A percentile compares a stretch with the other conserved stretches of the same genome.
phyloP scores from a whole-genome alignment of 2,888 invertebrate species.

The Drosophila kanekoi region DNA sequence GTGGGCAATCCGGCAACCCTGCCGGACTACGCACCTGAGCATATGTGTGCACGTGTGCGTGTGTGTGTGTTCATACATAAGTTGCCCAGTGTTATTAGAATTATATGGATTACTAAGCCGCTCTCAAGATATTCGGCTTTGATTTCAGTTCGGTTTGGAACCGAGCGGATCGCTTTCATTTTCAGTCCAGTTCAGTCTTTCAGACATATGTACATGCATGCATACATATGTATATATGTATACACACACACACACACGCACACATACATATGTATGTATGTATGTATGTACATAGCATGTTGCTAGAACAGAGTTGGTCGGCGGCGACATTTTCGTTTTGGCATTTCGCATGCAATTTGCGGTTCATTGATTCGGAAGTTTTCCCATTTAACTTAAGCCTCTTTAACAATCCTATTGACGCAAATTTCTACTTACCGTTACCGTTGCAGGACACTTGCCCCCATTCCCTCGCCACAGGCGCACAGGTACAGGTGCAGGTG shows the following conservation, averaged over 20 bases:
- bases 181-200: constrained; percentile 32
- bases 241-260: constrained; percentile 1
- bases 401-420: constrained; percentile 84
- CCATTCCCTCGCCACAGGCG: constrained; percentile 7
- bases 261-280: not conserved
- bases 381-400: constrained; percentile 85
- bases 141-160: constrained; percentile 43
- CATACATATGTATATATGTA: not conserved
- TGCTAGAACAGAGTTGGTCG: constrained; percentile 50
- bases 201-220: constrained; percentile 4
- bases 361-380: constrained; percentile 85
- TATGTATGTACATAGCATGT: constrained; percentile 17
- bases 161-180: constrained; percentile 43
- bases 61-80: constrained; percentile 7
- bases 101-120: constrained; percentile 34
- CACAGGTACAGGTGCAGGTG: constrained; percentile 1
- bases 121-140: constrained; percentile 33
- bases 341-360: constrained; percentile 82
- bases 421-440: constrained; percentile 79
- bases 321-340: constrained; percentile 79
- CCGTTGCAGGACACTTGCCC: constrained; percentile 36
- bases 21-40: not conserved
- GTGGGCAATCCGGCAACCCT: too few species aligned
- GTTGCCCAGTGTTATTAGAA: constrained; percentile 36
- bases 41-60: constrained; percentile 5